Base-by-base conservation (phyloP, 2,888 invertebrate species). In the Nipponacmea schrenckii region DNA sequence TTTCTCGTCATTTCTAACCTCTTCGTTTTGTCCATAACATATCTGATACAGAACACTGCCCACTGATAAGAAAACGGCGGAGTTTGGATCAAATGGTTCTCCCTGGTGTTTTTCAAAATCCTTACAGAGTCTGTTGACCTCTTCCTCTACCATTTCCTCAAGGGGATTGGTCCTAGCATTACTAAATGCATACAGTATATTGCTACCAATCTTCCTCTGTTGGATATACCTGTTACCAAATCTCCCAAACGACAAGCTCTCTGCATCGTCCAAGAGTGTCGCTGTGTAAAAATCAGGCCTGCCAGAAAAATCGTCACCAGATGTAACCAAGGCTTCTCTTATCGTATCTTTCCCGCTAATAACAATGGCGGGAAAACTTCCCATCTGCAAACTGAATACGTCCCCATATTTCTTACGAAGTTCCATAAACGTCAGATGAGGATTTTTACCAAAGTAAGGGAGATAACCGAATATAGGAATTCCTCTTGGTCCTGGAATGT, bases 391-490 rank as follows among this genome's bases (percentile, higher is more conserved):
- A 27, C 65, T 67, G 67, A 73, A 74, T 5, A 79, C 69, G 62
- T 78, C 75, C 0, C 78, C 79, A 64, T 78, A 78, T 17, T 62
- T 45, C 24, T 65, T 50, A 12, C 74, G 62, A 15, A 73, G 64
- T 24, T 69, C 48, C 15, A 26, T 39, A 12, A 77, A 74, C 14
- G 73, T 73, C n/a, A 69, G 17, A 12, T 71, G 66, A 1, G 78
- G 77, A 50, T 70, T 65, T 46, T 70, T 69, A 17, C 74, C 73
- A 12, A 78, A 56, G 20, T 74, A 67, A 24, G 74, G 75, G 12
- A 79, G 67, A 62, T 79, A 67, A 26, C 79, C 79, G 5, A 79
- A 45, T 15, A 79, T 12, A 15, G 79, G 79, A 27, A 75, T 68
- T 31, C 77, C 75, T 70, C 73, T 69, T 1, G 79, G 79, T 7